Base-by-base conservation (phyloP, 1,140 invertebrate species). In the Stegodyphus dumicola region DNA sequence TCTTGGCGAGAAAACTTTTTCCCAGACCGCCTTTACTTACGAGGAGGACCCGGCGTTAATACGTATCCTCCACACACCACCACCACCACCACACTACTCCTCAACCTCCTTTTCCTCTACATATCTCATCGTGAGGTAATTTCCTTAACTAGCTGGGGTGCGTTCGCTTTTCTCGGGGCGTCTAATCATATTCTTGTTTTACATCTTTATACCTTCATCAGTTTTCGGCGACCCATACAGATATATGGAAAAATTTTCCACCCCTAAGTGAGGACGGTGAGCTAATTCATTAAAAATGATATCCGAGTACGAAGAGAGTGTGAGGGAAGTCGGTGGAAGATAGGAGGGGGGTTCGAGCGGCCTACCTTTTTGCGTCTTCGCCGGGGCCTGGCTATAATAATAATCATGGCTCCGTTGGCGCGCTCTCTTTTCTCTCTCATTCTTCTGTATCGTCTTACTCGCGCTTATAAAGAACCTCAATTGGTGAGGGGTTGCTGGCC, bases 231-330 rank as follows among this genome's bases (percentile, higher is more conserved):
- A 15, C 53, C 54, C 48, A 64, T 67, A 53, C 69, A n/a, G 73
- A 75, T 64, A 49, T 60, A 66, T 64, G 81, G 81, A 65, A 66
- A 81, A 81, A 49, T 81, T 65, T 81, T 81, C 77, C 77, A 78
- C 77, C 66, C 77, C 77, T 78, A 78, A 73, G 78, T 71, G 78
- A 52, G 78, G 78, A 80, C 67, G 67, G 69, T 65, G 79, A 60
- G 65, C 81, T 85, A 85, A 85, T 85, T 85, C 81, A 85, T 85
- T 85, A 85, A 85, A 85, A 85, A 85, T 85, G 81, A 85, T 85
- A 85, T 85, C 70, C 81, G 81, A 85, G 73, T 51, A 73, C 17
- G 51, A n/a, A 75, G 53, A 60, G 17, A 51, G 15, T 11, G 66
- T 48, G 77, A 60, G 51, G 13, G 18, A 18, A 67, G 65, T 60